These are phyloP conservation scores for Pelodiscus sinensis DNA, from an alignment of 2,113 vertebrate genomes.

Conservation along the genomic window DNA sequence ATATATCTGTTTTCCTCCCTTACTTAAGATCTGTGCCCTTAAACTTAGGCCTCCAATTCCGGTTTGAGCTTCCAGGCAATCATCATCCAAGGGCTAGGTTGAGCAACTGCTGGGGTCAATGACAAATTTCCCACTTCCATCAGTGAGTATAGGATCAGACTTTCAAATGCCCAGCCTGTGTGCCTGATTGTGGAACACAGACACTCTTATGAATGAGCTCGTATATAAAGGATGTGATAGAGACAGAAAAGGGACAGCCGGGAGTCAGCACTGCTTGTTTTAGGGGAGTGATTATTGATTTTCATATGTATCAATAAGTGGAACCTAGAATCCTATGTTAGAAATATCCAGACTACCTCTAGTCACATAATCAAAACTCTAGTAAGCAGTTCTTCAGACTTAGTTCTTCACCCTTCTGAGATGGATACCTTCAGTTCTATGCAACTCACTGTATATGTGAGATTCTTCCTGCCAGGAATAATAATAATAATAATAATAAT, in stretches of 20 bases:
- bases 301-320: not conserved
- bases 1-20: not conserved
- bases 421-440: not conserved
- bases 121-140: not conserved
- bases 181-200: not conserved
- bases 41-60: not conserved
- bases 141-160: accelerated
- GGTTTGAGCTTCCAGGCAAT: not conserved
- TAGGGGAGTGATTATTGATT: not conserved
- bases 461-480: not conserved
- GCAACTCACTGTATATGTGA: not conserved
- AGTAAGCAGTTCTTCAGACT: not conserved
- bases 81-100: not conserved
- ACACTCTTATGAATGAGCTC: not conserved
- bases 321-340: not conserved
- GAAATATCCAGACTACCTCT: not conserved
- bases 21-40: not conserved
- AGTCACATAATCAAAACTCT: not conserved
- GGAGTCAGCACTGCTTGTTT: accelerated
- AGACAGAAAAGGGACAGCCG: not conserved
- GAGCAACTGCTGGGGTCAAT: accelerated
- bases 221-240: not conserved
- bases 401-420: not conserved
- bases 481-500: not conserved
- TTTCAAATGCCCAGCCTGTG: not conserved